Conservation (phyloP, 2,888 invertebrate genomes). For the Leptogaster cylindrica region DNA sequence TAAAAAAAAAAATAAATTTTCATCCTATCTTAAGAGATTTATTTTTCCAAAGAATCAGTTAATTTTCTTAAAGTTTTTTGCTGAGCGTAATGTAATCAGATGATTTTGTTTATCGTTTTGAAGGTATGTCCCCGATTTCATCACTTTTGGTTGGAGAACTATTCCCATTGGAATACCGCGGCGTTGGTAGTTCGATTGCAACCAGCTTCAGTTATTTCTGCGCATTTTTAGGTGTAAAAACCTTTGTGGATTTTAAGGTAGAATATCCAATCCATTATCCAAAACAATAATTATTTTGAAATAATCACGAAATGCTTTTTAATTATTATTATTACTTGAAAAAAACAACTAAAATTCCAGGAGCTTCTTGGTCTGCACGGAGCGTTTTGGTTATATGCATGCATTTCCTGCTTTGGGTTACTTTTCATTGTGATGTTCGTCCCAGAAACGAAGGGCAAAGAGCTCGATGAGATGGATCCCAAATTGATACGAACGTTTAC, state of each 20-base stretch:
- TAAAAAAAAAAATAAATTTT: no score
- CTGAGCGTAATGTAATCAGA: no score
- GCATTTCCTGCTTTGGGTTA: constrained; percentile 79
- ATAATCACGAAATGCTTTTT: not conserved
- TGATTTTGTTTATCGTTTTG: not conserved
- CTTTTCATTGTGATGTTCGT: constrained; percentile 86
- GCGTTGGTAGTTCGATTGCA: constrained; percentile 86
- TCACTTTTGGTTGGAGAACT: constrained; percentile 84
- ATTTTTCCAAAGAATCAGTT: no score
- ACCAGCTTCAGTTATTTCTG: constrained; percentile 86
- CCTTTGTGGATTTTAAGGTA: constrained; percentile 79
- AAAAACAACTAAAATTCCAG: constrained; percentile 22
- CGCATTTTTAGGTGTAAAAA: constrained; percentile 85
- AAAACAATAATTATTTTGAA: not conserved
- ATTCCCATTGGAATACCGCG: constrained; percentile 82
- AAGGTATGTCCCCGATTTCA: constrained; percentile 80
- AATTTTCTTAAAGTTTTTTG: no score
- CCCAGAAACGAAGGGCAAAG: constrained; percentile 90
- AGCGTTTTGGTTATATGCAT: constrained; percentile 88
- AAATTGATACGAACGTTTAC: constrained; percentile 68
- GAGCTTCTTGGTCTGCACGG: constrained; percentile 78
- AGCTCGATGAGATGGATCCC: constrained; percentile 86
- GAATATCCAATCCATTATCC: not conserved
- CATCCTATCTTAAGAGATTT: no score
- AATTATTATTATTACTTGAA: not conserved